Base-by-base conservation (phyloP, 2,888 invertebrate genomes). In the Polia nebulosa region DNA sequence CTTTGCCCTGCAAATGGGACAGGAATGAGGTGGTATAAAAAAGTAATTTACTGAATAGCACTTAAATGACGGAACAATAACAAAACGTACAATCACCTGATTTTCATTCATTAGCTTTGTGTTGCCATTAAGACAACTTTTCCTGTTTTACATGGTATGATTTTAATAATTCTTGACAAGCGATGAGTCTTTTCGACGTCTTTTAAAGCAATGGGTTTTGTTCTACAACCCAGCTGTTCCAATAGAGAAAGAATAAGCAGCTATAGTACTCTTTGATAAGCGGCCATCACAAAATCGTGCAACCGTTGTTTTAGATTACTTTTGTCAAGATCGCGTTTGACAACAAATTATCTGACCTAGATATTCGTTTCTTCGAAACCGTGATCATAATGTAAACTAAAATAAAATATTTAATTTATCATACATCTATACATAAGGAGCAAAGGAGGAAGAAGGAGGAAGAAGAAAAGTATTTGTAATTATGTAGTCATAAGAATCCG, bases 51-150 rank as follows among this genome's bases (percentile, higher is more conserved):
- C 6, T 25, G 45, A 13, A 15, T 6, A 6, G 11, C 6, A 25
- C 5, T 15, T 22, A 4, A 8, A 7, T n/a, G 17, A 20, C 5
- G 25, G 5, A 45, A 9, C 47, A 63, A 63, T 41, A 81, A 81
- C 71, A 6, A 81, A 81, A 81, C 79, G 81, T 39, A 55, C 44
- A 56, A 56, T 67, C 81, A 81, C 72, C 79, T 81, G 81, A 79
- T 55, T n/a, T 41, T 59, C 45, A 52, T 64, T 57, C 27, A 41
- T 39, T 1, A 0, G 1, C 13, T 15, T 0, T 36, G 45, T 68
- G 58, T 76, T 70, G 41, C 70, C 52, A 68, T 25, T 2, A 25
- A 25, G 13, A 3, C 32, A 49, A 11, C 2, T 34, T 61, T 66
- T 9, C 56, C 59, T n/a, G 13, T 4, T 7, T 49, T 52, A n/a